Evolutionary conservation across 2,113 vertebrate species (phyloP).

Genomic region (Stegastes partitus): DNA sequence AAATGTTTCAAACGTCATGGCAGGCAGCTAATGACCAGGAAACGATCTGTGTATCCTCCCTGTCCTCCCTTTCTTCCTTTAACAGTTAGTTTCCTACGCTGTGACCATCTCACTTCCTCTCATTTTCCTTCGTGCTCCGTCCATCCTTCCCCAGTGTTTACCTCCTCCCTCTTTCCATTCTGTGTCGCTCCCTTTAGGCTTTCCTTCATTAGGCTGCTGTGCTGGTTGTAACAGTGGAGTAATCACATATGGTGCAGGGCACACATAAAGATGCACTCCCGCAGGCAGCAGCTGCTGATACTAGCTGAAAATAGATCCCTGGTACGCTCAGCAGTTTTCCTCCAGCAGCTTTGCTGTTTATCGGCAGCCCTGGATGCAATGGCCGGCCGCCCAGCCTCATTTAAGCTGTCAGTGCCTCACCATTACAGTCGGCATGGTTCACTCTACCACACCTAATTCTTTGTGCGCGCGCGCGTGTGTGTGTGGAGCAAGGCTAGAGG

Average conservation of each 20-base stretch:
- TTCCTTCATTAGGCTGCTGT: slow-evolving; percentile 92
- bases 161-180: slow-evolving; percentile 53
- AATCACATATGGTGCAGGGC: slow-evolving; percentile 94
- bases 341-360: slow-evolving; percentile 88
- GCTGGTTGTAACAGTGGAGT: slow-evolving; percentile 89
- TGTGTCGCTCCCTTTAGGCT: slow-evolving; percentile 73
- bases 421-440: slow-evolving; percentile 78
- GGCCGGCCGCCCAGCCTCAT: slow-evolving; percentile 81
- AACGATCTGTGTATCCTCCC: slow-evolving; percentile 33
- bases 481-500: no score
- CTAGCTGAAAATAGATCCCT: slow-evolving; percentile 97
- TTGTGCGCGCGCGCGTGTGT: no score
- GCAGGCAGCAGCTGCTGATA: slow-evolving; percentile 96
- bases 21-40: slow-evolving; percentile 88
- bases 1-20: slow-evolving; percentile 89
- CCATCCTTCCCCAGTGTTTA: slow-evolving; percentile 48
- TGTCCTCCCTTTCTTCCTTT: slow-evolving; percentile 73
- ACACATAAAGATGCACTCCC: slow-evolving; percentile 91
- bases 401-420: slow-evolving; percentile 88
- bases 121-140: slow-evolving; percentile 76
- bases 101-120: slow-evolving; percentile 69
- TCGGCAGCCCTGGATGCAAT: slow-evolving; percentile 88
- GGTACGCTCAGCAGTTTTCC: slow-evolving; percentile 94
- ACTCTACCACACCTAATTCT: not conserved
- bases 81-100: slow-evolving; percentile 74